Percentiles rank a stretch among this genome's conserved stretches.
Evolutionary conservation across 2,113 vertebrate genomes (phyloP).

Genomic region (Thermophis baileyi): DNA sequence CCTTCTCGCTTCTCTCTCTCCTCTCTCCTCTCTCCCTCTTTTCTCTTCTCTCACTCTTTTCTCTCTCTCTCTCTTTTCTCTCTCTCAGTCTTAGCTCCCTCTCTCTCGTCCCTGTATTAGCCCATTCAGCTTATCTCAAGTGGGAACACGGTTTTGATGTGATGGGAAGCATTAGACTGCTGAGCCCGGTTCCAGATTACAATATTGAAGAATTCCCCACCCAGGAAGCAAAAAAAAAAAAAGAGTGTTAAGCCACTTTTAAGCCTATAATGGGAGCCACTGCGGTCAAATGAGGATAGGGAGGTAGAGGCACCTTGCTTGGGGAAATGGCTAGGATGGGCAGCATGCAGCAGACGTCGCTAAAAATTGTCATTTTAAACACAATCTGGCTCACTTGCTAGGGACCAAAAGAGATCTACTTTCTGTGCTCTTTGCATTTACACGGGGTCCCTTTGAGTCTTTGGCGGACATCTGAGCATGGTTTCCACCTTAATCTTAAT

Average conservation of each 20-base stretch:
- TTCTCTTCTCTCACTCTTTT: too few relatives aligned
- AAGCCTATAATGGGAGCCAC: not conserved
- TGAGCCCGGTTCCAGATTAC: not conserved
- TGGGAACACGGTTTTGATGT: not conserved
- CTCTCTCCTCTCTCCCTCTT: not conserved
- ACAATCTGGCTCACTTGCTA: not conserved
- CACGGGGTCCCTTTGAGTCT: not conserved
- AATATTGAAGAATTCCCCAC: not conserved
- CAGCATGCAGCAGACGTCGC: accelerated
- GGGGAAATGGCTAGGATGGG: not conserved
- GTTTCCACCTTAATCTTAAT: too few relatives aligned
- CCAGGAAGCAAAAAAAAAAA: not conserved
- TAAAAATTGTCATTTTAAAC: not conserved
- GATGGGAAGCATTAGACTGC: not conserved
- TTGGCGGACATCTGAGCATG: too few relatives aligned
- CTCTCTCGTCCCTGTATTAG: not conserved
- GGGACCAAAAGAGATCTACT: not conserved
- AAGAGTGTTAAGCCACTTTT: not conserved
- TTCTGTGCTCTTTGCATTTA: not conserved
- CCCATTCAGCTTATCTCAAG: not conserved
- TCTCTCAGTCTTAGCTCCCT: too few relatives aligned
- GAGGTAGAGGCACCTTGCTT: not conserved
- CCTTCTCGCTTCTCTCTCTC: too few relatives aligned
- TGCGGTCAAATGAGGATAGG: not conserved
- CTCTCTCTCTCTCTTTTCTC: too few relatives aligned